A percentile compares a stretch with the other conserved stretches of the same genome.
phyloP scores from a whole-genome alignment of 2,113 vertebrate genomes.

The Andinoacara biseriatus region DNA sequence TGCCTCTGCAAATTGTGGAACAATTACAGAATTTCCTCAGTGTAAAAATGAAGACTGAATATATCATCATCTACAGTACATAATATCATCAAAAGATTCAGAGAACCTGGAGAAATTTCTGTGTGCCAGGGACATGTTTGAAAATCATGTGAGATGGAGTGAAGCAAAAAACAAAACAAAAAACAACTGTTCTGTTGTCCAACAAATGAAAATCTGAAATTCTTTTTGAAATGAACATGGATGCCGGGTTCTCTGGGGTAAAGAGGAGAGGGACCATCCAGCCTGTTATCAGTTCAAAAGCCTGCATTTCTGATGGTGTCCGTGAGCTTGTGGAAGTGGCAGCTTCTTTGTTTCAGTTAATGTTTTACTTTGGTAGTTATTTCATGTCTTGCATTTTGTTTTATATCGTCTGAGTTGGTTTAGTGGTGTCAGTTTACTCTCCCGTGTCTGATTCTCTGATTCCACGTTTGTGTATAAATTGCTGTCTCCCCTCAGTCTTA shows the following conservation, averaged over 20 bases:
- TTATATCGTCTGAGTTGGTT: neutral
- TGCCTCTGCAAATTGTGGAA: neutral
- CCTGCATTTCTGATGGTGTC: neutral
- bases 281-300: neutral
- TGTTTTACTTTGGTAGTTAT: neutral
- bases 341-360: neutral
- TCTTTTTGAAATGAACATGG: neutral
- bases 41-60: no score
- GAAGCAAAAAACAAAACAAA: no score
- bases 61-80: no score
- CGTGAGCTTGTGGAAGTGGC: neutral
- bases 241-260: neutral
- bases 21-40: no score
- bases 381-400: neutral
- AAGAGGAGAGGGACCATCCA: neutral
- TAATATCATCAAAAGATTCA: no score
- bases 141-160: neutral
- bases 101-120: neutral
- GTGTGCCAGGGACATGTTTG: neutral
- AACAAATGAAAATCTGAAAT: neutral
- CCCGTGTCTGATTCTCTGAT: neutral
- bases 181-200: neutral
- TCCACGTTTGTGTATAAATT: neutral
- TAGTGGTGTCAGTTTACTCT: neutral
- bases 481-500: neutral